phyloP scores from a whole-genome alignment of 2,888 invertebrate genomes.

The Melinaea marsaeus region DNA sequence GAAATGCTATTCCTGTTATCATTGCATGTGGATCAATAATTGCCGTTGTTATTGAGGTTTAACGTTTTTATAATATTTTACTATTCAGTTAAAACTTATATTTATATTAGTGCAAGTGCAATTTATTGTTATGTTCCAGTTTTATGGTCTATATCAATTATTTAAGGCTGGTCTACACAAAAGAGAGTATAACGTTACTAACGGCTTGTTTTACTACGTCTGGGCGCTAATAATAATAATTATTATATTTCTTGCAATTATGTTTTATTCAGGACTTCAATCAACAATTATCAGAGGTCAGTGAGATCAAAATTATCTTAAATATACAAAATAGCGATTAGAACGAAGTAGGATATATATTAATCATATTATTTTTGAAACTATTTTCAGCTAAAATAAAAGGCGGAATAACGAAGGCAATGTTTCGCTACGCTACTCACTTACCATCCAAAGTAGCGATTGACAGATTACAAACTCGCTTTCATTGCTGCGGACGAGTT shows the following conservation, averaged over 20 bases:
- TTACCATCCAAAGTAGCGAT: conserved; percentile 75
- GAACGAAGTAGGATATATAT: neutral
- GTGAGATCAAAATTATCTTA: conserved; percentile 1
- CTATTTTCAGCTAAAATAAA: conserved; percentile 62
- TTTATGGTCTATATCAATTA: conserved; percentile 66
- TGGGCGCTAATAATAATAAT: conserved; percentile 68
- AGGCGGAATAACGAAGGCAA: conserved; percentile 77
- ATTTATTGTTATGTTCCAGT: conserved; percentile 37
- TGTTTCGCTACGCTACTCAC: conserved; percentile 76
- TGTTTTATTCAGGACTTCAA: conserved; percentile 71
- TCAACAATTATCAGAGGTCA: conserved; percentile 69
- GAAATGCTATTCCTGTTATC: conserved; percentile 69
- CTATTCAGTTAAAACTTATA: neutral
- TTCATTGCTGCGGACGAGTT: conserved; percentile 80
- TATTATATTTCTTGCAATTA: conserved; percentile 65
- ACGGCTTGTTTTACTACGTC: conserved; percentile 67
- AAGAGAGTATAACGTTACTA: conserved; percentile 64
- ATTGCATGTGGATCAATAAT: conserved; percentile 63
- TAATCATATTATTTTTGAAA: conserved; percentile 5
- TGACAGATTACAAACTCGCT: conserved; percentile 79
- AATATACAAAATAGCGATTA: no score
- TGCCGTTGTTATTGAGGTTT: conserved; percentile 68
- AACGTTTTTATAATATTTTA: neutral
- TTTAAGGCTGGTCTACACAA: conserved; percentile 67
- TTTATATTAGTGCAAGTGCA: neutral